Percentiles rank a stretch among this genome's conserved stretches.
Evolutionary conservation across 2,797 vertebrate genomes (phyloP).

Genomic region (Smutsia gigantea): DNA sequence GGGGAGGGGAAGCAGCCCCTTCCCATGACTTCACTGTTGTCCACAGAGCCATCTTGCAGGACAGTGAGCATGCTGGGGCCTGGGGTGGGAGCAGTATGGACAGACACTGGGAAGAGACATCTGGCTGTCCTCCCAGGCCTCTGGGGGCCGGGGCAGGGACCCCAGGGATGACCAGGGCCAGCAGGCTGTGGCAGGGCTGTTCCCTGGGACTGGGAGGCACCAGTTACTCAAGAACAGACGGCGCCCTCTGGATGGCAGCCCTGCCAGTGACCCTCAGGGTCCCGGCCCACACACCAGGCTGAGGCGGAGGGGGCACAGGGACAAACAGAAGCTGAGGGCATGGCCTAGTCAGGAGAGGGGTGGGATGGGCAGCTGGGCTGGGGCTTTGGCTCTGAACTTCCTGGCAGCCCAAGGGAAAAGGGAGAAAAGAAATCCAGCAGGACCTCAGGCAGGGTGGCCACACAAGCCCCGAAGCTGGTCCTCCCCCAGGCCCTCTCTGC

Average conservation of each 20-base stretch:
- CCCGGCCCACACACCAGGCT: not conserved
- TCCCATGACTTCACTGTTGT: too few relatives aligned
- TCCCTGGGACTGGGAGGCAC: too few relatives aligned
- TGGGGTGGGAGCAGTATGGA: not conserved
- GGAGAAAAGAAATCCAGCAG: not conserved
- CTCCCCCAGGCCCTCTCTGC: not conserved
- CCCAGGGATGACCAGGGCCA: not conserved
- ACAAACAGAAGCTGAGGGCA: too few relatives aligned
- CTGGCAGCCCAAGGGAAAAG: not conserved
- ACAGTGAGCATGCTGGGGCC: too few relatives aligned
- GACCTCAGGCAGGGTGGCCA: not conserved
- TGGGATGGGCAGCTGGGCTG: too few relatives aligned
- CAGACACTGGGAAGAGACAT: accelerated
- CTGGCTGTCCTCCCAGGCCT: too few relatives aligned
- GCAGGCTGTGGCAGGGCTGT: not conserved
- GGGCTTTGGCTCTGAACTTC: not conserved
- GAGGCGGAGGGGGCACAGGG: not conserved
- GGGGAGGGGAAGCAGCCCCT: not conserved
- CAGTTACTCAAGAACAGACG: too few relatives aligned
- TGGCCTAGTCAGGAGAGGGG: too few relatives aligned
- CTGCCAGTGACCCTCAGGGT: not conserved
- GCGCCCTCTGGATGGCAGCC: not conserved
- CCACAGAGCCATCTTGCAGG: too few relatives aligned
- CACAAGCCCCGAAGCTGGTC: not conserved
- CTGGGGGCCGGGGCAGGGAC: not conserved